Conservation (phyloP, 1,140 invertebrate genomes). For the Gryon sp. region DNA sequence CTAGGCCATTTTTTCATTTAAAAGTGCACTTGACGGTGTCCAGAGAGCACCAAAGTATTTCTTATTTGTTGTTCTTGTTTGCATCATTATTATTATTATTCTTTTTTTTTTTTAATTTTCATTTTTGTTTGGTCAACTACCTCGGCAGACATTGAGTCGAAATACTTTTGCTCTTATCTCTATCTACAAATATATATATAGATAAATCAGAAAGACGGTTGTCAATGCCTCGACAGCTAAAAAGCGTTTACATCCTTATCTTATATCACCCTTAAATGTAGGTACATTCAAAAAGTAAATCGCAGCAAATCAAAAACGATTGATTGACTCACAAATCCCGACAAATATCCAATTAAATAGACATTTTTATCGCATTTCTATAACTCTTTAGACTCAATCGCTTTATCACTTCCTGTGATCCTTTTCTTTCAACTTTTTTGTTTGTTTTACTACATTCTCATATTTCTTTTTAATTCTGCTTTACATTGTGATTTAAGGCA, state of each 20-base stretch:
- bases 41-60: constrained; percentile 76
- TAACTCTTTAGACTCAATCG: too few relatives aligned
- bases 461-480: background rate
- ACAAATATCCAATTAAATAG: too few relatives aligned
- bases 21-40: constrained; percentile 79
- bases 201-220: constrained; percentile 65
- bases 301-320: too few relatives aligned
- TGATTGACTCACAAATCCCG: too few relatives aligned
- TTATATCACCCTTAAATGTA: constrained; percentile 75
- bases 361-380: too few relatives aligned
- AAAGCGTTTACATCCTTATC: constrained; percentile 68
- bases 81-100: constrained; percentile 11
- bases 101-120: too few relatives aligned
- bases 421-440: constrained; percentile 6
- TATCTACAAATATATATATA: constrained; percentile 58
- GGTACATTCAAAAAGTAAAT: constrained; percentile 74
- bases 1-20: constrained; percentile 76
- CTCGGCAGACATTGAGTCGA: constrained; percentile 77
- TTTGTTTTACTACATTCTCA: background rate
- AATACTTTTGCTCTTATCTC: constrained; percentile 67
- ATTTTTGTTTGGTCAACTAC: constrained; percentile 70
- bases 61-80: constrained; percentile 47
- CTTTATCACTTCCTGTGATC: too few relatives aligned
- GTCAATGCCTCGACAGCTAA: constrained; percentile 64
- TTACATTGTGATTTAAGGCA: too few relatives aligned